Evolutionary conservation across 1,140 invertebrate genomes (phyloP).

Genomic region (Diachasma alloeum): DNA sequence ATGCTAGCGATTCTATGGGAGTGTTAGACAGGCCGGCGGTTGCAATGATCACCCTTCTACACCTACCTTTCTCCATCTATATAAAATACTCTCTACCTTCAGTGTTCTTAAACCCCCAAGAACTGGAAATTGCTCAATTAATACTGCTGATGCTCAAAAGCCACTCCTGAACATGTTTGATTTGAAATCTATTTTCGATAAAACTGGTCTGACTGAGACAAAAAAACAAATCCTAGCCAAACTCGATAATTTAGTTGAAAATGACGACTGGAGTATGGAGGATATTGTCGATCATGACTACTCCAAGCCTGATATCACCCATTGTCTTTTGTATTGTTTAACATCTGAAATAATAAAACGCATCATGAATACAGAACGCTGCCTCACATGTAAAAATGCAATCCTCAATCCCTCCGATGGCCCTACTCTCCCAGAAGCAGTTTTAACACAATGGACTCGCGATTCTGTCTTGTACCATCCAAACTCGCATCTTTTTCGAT

Average conservation of each 20-base stretch:
- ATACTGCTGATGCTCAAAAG: not conserved
- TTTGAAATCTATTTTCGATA: conserved; percentile 12
- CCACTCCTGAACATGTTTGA: conserved; percentile 20
- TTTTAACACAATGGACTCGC: not conserved
- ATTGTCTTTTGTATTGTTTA: conserved; percentile 25
- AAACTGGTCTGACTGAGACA: not conserved
- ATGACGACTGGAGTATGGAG: conserved; percentile 28
- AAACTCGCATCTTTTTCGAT: not conserved
- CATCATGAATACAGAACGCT: conserved; percentile 8
- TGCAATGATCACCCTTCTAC: not conserved
- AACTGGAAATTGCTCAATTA: conserved; percentile 18
- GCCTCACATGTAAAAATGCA: conserved; percentile 12
- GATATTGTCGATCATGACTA: conserved; percentile 20
- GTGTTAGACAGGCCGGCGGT: not conserved
- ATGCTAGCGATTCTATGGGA: not conserved
- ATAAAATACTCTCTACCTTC: conserved; percentile 16
- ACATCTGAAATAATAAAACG: conserved; percentile 15
- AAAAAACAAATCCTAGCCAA: not conserved
- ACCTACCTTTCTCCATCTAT: not conserved
- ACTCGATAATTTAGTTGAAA: not conserved
- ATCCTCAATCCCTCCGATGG: conserved; percentile 13
- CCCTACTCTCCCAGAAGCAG: not conserved
- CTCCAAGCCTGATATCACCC: not conserved
- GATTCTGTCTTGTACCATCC: conserved; percentile 1
- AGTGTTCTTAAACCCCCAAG: conserved; percentile 20